These are phyloP conservation scores for Chrysolina americana DNA, from an alignment of 2,888 invertebrate species.

Conservation along the genomic window DNA sequence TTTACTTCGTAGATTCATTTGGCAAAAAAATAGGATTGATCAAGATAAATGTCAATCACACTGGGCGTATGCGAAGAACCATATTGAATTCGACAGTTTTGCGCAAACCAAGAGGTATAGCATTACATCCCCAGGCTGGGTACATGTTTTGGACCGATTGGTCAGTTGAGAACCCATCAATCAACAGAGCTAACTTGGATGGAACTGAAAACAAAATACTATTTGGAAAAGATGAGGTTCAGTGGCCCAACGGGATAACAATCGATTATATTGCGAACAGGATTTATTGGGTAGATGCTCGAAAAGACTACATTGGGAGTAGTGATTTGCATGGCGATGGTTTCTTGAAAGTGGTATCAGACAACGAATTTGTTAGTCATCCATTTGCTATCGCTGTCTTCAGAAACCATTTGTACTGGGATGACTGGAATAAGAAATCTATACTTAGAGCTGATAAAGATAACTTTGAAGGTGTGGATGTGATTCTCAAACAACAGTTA, in stretches of 20 bases:
- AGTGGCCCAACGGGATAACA: constrained; percentile 89
- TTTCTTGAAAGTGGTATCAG: constrained; percentile 75
- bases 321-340: constrained; percentile 64
- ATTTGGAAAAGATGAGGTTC: constrained; percentile 78
- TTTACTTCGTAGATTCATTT: constrained; percentile 90
- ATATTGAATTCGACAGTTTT: constrained; percentile 79
- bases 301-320: constrained; percentile 85
- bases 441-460: constrained; percentile 87
- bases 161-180: constrained; percentile 82
- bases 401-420: constrained; percentile 91
- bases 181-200: constrained; percentile 85
- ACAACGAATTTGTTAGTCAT: constrained; percentile 80
- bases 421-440: constrained; percentile 87
- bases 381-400: constrained; percentile 90
- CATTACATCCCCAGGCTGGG: constrained; percentile 86
- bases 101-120: constrained; percentile 71
- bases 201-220: constrained; percentile 79
- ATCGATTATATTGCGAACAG: constrained; percentile 84
- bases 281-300: constrained; percentile 91
- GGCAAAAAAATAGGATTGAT: constrained; percentile 87
- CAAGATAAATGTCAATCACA: constrained; percentile 63
- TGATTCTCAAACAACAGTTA: constrained; percentile 72
- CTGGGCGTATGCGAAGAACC: constrained; percentile 82
- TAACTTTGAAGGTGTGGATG: constrained; percentile 71
- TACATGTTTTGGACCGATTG: constrained; percentile 92